Base-by-base conservation (phyloP, 1,140 invertebrate genomes). In the Geopemphigus sp. region DNA sequence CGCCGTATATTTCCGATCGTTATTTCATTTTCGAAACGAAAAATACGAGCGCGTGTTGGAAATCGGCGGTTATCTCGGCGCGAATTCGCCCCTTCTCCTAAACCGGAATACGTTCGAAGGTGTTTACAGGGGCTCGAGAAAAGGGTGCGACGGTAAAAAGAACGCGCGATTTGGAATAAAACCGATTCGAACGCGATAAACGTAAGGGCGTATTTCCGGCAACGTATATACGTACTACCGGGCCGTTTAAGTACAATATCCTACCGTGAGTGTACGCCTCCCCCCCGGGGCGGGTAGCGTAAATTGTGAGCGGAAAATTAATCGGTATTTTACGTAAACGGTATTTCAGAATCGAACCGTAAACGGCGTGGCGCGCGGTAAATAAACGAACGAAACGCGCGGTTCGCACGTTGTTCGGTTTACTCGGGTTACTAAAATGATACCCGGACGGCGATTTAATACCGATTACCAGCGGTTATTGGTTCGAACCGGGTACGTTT, bases 11-110 rank as follows among this genome's bases (percentile, higher is more conserved):
- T 57, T 11, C 22, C 26, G n/a, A 76, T 61, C 45, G 73, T 57
- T 57, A 57, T 76, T 76, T 76, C 59, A 47, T 59, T 59, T 5
- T 76, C 59, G 56, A 76, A 59, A 57, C 59, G 73, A 76, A 76
- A 76, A 76, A 76, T 76, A 57, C 59, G 54, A 56, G 56, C 22
- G 22, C 54, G 45, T 39, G 8, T 76, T 22, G 54, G 54, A 76
- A 76, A 76, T 57, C 50, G 26, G 50, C 29, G 32, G 50, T 73
- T 73, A 73, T 73, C 70, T n/a, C n/a, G n/a, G n/a, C n/a, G 54
- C 39, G 50, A 56, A 39, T 39, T 73, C 70, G 24, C 70, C 54
- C 29, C n/a, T n/a, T n/a, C n/a, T 73, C 26, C 66, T 50, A 68
- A 68, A 68, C 50, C 50, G 22, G 24, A 68, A 68, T 68, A 68